Evolutionary conservation across 2,113 vertebrate species (phyloP).

Genomic region (Toxotes chatareus): DNA sequence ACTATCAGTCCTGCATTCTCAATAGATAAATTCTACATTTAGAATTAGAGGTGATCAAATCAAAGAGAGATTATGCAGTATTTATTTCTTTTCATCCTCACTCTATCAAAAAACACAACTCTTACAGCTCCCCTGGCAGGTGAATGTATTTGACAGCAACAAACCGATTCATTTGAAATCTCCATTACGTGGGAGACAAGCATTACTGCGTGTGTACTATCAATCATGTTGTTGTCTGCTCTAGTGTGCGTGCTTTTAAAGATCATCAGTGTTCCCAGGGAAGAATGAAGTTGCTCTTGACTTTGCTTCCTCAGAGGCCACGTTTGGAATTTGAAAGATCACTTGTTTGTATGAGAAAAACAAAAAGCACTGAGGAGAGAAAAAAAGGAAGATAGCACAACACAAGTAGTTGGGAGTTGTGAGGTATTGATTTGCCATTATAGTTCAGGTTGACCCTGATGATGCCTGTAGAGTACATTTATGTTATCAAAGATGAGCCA

Average conservation of each 20-base stretch:
- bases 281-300: slow-evolving; percentile 48
- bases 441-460: slow-evolving; percentile 48
- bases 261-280: slow-evolving; percentile 40
- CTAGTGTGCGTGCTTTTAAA: slow-evolving; percentile 22
- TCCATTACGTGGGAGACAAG: slow-evolving; percentile 37
- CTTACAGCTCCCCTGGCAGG: slow-evolving; percentile 1
- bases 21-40: not conserved
- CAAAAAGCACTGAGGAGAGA: slow-evolving; percentile 13
- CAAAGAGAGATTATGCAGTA: not conserved
- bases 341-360: slow-evolving; percentile 51
- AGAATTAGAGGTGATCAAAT: slow-evolving; percentile 16
- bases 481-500: slow-evolving; percentile 32
- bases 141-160: slow-evolving; percentile 52
- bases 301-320: slow-evolving; percentile 42
- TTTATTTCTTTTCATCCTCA: slow-evolving; percentile 1
- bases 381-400: not conserved
- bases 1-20: not conserved
- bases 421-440: slow-evolving; percentile 69
- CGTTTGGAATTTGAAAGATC: slow-evolving; percentile 53
- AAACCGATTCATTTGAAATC: slow-evolving; percentile 41
- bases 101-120: not conserved
- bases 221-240: slow-evolving; percentile 44
- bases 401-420: slow-evolving; percentile 30
- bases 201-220: slow-evolving; percentile 37
- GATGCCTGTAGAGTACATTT: slow-evolving; percentile 36